phyloP scores from a whole-genome alignment of 2,113 vertebrate species.

The Sebastes fasciatus region DNA sequence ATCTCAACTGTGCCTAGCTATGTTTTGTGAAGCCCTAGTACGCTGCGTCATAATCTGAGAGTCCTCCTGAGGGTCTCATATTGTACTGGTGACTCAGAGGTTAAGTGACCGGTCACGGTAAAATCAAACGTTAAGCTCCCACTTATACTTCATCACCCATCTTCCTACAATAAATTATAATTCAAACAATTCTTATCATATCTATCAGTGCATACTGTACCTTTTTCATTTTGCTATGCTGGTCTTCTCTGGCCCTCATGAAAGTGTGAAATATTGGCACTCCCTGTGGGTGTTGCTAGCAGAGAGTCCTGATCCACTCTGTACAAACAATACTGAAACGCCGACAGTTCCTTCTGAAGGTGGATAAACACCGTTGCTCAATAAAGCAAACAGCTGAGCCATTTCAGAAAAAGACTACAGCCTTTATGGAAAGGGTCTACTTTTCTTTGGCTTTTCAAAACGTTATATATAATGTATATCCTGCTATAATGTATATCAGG shows the following conservation, averaged over 20 bases:
- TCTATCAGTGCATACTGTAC: conserved; percentile 26
- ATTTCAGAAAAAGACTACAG: background rate
- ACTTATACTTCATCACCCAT: conserved; percentile 10
- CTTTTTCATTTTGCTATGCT: conserved; percentile 44
- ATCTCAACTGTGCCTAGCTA: conserved; percentile 21
- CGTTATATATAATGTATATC: background rate
- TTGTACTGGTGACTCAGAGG: conserved; percentile 3
- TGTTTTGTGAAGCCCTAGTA: background rate
- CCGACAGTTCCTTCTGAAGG: background rate
- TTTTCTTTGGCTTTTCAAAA: conserved; percentile 18
- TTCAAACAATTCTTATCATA: conserved; percentile 18
- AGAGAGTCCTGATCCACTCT: conserved; percentile 22
- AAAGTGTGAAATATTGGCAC: conserved; percentile 28
- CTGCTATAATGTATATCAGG: background rate
- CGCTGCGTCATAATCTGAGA: conserved; percentile 12
- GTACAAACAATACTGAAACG: conserved; percentile 3
- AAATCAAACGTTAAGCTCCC: conserved; percentile 13
- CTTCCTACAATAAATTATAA: conserved; percentile 15
- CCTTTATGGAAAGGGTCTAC: background rate
- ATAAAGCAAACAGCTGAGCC: background rate
- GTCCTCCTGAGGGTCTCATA: conserved; percentile 9
- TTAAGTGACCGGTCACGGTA: background rate
- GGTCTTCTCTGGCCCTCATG: conserved; percentile 27
- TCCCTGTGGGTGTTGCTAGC: conserved; percentile 16
- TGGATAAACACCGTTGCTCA: conserved; percentile 1